These are phyloP conservation scores for Trachelipus rathkii DNA, from an alignment of 1,140 invertebrate genomes.

Conservation along the genomic window DNA sequence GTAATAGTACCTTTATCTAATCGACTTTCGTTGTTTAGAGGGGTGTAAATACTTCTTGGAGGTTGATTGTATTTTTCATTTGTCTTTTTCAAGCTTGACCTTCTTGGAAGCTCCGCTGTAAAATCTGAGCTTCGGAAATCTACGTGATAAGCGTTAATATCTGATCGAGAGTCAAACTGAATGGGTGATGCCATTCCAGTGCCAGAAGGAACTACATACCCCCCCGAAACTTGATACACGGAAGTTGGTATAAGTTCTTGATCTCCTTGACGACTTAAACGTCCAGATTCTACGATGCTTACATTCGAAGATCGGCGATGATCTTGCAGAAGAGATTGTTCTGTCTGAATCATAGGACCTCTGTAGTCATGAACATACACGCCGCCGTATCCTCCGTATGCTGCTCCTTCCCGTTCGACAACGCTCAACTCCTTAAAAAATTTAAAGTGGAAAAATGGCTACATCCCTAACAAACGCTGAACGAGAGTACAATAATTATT, in stretches of 20 bases:
- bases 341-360: constrained; percentile 46
- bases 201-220: constrained; percentile 13
- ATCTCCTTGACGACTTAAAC: constrained; percentile 26
- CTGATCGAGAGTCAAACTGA: background rate
- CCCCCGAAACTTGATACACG: background rate
- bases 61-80: constrained; percentile 39
- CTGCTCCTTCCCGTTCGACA: constrained; percentile 18
- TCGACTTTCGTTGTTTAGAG: constrained; percentile 35
- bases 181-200: background rate
- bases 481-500: too few species aligned
- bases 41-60: constrained; percentile 37
- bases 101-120: background rate
- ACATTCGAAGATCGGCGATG: constrained; percentile 28
- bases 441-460: too few species aligned
- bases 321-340: constrained; percentile 29
- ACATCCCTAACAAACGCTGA: too few species aligned
- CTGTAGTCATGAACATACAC: constrained; percentile 46
- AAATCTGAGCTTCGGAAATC: background rate
- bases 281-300: constrained; percentile 26
- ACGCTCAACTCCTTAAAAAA: constrained; percentile 9
- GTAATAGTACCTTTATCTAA: constrained; percentile 30
- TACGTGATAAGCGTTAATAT: background rate
- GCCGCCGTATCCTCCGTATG: constrained; percentile 37
- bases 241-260: constrained; percentile 36
- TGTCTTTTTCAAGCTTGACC: constrained; percentile 27